Percentiles rank a stretch among this genome's conserved stretches.
phyloP scores from a whole-genome alignment of 1,140 invertebrate species.

The Zelostemma sp. region DNA sequence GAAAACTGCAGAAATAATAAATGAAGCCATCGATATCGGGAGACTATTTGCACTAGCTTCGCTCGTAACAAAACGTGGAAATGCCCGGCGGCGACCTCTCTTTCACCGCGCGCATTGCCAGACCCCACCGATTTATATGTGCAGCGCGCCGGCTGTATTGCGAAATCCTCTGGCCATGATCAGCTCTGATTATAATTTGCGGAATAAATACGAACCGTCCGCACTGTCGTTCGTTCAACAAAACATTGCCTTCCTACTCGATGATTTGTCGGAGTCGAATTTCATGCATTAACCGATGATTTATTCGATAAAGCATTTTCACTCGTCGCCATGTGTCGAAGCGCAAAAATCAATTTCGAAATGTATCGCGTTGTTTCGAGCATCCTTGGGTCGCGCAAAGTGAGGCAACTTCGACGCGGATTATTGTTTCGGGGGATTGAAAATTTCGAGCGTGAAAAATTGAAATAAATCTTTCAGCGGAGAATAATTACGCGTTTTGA shows the following conservation, averaged over 20 bases:
- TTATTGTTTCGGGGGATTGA: neutral
- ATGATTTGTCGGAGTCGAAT: conserved; percentile 25
- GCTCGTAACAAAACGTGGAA: conserved; percentile 26
- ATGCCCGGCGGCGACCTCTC: conserved; percentile 30
- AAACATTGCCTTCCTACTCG: conserved; percentile 6
- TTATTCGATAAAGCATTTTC: conserved; percentile 37
- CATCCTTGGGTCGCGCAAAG: too few species aligned
- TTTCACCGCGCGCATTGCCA: conserved; percentile 35
- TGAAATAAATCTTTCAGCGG: neutral
- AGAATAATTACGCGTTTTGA: conserved; percentile 19
- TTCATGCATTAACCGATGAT: conserved; percentile 38
- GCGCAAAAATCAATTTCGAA: conserved; percentile 15
- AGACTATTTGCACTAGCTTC: conserved; percentile 32
- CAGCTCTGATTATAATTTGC: conserved; percentile 45
- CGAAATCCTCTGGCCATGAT: conserved; percentile 40
- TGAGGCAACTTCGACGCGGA: too few species aligned
- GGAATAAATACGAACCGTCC: conserved; percentile 36
- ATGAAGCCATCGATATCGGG: conserved; percentile 36
- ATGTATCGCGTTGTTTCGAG: neutral
- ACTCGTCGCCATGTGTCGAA: conserved; percentile 10
- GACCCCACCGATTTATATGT: conserved; percentile 43
- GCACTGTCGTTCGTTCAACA: conserved; percentile 11
- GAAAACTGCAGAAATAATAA: conserved; percentile 34
- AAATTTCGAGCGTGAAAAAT: too few species aligned
- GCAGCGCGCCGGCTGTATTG: conserved; percentile 40